phyloP scores from a whole-genome alignment of 2,888 invertebrate species.

The Ochropleura leucogaster region DNA sequence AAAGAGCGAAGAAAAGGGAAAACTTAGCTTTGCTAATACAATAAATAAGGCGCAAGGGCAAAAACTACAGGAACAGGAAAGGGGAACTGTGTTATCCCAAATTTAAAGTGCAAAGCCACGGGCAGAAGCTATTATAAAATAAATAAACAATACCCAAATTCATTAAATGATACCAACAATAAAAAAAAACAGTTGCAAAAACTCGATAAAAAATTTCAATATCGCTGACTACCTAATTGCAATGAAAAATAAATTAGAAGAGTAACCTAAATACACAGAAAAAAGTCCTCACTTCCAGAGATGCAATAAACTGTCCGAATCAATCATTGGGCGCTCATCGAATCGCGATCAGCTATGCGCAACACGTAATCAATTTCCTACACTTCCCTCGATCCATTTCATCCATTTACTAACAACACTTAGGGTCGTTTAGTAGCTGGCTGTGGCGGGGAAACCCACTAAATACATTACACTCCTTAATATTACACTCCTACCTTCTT shows the following conservation, averaged over 20 bases:
- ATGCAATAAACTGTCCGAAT: constrained; percentile 45
- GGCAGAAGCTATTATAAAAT: too few species aligned
- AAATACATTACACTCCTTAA: constrained; percentile 20
- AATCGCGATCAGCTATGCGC: constrained; percentile 47
- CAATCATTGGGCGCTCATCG: constrained; percentile 36
- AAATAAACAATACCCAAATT: too few species aligned
- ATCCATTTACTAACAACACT: constrained; percentile 27
- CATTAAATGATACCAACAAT: too few species aligned
- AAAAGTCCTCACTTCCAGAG: constrained; percentile 25
- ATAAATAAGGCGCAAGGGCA: too few species aligned
- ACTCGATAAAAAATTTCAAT: neutral
- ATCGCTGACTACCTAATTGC: accelerated
- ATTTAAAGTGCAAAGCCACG: too few species aligned
- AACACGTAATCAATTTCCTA: constrained; percentile 58
- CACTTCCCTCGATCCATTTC: constrained; percentile 28
- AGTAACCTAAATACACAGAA: constrained; percentile 8
- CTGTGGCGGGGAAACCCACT: neutral
- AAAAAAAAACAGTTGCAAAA: neutral
- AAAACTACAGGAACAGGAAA: too few species aligned
- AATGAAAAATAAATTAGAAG: constrained; percentile 13
- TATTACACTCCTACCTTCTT: neutral
- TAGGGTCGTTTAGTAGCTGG: constrained; percentile 25
- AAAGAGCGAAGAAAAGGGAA: too few species aligned
- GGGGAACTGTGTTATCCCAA: too few species aligned
- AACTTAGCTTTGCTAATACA: too few species aligned